These are phyloP conservation scores for Cotesia congregata DNA, from an alignment of 2,888 invertebrate genomes.

Conservation along the genomic window DNA sequence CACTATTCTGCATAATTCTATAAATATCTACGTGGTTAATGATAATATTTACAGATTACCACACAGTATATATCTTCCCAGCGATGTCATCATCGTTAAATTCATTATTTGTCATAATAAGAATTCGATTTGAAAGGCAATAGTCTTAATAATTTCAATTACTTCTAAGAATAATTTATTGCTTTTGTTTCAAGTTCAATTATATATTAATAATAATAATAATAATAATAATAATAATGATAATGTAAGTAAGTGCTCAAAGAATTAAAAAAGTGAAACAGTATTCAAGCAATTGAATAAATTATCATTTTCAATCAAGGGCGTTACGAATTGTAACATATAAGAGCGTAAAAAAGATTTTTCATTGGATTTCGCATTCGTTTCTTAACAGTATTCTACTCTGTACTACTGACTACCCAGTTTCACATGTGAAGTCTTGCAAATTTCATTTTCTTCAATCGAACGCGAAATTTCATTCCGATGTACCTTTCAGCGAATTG, in stretches of 20 bases:
- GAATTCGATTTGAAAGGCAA: not conserved
- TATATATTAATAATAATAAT: too few species aligned
- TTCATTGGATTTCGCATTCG: not conserved
- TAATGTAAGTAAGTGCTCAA: not conserved
- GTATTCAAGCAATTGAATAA: not conserved
- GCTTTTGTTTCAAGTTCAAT: too few species aligned
- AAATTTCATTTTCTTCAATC: conserved; percentile 21
- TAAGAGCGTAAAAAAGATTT: not conserved
- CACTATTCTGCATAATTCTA: not conserved
- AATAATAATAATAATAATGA: too few species aligned
- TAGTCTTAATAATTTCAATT: not conserved
- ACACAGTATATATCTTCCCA: not conserved
- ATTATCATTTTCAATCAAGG: not conserved
- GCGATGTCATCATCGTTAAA: not conserved
- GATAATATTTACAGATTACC: not conserved
- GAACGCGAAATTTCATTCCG: conserved; percentile 19
- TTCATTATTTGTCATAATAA: not conserved
- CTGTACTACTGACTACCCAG: not conserved
- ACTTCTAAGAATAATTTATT: not conserved
- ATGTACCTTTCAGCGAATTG: conserved; percentile 5
- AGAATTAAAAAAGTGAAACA: not conserved
- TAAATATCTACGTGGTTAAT: not conserved
- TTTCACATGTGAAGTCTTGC: not conserved
- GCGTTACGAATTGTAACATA: not conserved
- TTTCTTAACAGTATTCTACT: not conserved